phyloP scores from a whole-genome alignment of 2,888 invertebrate genomes.

The Caenorhabditis imperialis region DNA sequence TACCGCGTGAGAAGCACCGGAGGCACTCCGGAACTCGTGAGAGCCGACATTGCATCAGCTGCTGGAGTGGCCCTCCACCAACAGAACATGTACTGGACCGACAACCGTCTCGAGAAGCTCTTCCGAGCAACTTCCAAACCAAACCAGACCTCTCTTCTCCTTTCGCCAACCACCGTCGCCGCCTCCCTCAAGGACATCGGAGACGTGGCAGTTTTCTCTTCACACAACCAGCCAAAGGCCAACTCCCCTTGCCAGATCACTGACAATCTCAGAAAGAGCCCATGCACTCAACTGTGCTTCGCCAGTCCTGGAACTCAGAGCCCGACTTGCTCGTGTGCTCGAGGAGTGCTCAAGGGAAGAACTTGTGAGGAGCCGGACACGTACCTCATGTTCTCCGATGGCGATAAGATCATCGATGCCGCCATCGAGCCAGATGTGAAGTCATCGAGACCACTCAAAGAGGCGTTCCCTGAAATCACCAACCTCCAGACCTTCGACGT shows the following conservation, averaged over 20 bases:
- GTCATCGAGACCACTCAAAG: conserved; percentile 59
- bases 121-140: conserved; percentile 73
- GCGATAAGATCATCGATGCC: conserved; percentile 93
- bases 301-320: conserved; percentile 84
- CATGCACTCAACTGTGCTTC: conserved; percentile 94
- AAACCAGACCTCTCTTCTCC: conserved; percentile 69
- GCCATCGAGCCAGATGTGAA: conserved; percentile 81
- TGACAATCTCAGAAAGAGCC: conserved; percentile 75
- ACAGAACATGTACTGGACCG: conserved; percentile 77
- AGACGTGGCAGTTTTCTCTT: conserved; percentile 92
- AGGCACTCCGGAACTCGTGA: conserved; percentile 65
- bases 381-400: conserved; percentile 92
- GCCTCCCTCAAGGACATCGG: conserved; percentile 87
- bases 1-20: conserved; percentile 81
- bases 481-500: conserved; percentile 77
- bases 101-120: conserved; percentile 75
- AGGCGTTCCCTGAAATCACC: conserved; percentile 68
- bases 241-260: conserved; percentile 77
- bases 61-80: conserved; percentile 73
- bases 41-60: conserved; percentile 76
- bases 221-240: conserved; percentile 86
- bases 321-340: conserved; percentile 91
- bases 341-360: conserved; percentile 84
- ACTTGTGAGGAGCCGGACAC: conserved; percentile 85
- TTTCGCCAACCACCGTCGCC: conserved; percentile 73